Conservation (phyloP, 2,113 vertebrate genomes). For the Mobula hypostoma region DNA sequence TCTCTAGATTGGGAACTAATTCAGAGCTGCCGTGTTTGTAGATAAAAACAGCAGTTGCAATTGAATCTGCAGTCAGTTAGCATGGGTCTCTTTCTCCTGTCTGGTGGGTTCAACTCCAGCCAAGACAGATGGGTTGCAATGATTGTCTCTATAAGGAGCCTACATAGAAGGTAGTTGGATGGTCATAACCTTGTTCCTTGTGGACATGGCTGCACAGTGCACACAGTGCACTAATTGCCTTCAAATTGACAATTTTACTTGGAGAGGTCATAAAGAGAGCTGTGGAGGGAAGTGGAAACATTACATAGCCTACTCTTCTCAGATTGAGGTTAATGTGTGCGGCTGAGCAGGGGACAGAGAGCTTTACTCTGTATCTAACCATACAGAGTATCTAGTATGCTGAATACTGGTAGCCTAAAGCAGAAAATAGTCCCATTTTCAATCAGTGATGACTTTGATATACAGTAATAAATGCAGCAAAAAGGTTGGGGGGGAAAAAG, state of each 20-base stretch:
- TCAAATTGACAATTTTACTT: constrained; percentile 21
- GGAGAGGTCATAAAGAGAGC: background rate
- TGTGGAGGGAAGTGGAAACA: background rate
- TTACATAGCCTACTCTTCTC: background rate
- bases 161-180: background rate
- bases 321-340: background rate
- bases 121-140: background rate
- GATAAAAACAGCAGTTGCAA: background rate
- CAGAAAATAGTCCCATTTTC: background rate
- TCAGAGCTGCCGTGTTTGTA: background rate
- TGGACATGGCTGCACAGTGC: background rate
- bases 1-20: background rate
- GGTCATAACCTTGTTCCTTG: background rate
- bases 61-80: background rate
- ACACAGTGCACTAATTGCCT: constrained; percentile 18
- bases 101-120: background rate
- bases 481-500: background rate
- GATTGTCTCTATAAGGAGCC: background rate
- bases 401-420: background rate
- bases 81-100: background rate
- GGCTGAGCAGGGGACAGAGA: background rate
- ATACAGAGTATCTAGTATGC: background rate
- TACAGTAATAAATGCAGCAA: background rate
- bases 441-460: background rate
- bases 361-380: background rate